Conservation (phyloP, 2,888 invertebrate genomes). For the Amaurobius ferox region DNA sequence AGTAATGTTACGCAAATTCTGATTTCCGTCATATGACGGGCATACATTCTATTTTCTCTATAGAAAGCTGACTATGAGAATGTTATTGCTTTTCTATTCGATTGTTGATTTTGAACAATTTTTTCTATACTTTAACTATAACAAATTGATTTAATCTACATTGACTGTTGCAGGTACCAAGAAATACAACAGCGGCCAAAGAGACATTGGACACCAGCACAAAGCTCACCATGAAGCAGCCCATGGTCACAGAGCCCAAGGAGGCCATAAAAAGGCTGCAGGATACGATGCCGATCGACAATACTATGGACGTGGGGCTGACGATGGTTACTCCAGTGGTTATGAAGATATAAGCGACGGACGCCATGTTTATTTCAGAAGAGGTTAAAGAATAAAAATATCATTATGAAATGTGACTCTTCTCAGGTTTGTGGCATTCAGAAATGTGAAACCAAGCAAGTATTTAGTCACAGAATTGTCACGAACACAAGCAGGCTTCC, state of each 20-base stretch:
- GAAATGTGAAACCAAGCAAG: background rate
- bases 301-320: constrained; percentile 7
- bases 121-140: too few relatives aligned
- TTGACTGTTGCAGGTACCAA: constrained; percentile 1
- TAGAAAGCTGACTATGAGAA: too few relatives aligned
- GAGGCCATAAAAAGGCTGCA: constrained; percentile 32
- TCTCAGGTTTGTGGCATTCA: constrained; percentile 17
- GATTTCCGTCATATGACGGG: too few relatives aligned
- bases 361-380: constrained; percentile 38
- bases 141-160: too few relatives aligned
- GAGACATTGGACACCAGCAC: constrained; percentile 40
- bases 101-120: too few relatives aligned
- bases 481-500: too few relatives aligned
- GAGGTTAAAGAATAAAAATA: constrained; percentile 26
- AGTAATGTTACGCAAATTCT: too few relatives aligned
- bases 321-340: constrained; percentile 23
- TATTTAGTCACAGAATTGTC: background rate
- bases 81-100: too few relatives aligned
- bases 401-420: background rate
- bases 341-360: constrained; percentile 50
- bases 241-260: constrained; percentile 36
- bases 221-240: constrained; percentile 51
- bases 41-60: too few relatives aligned
- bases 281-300: constrained; percentile 31
- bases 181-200: constrained; percentile 36